Percentiles rank a stretch among this genome's conserved stretches.
phyloP scores from a whole-genome alignment of 2,797 vertebrate species.

The Pseudochaenichthys georgianus region DNA sequence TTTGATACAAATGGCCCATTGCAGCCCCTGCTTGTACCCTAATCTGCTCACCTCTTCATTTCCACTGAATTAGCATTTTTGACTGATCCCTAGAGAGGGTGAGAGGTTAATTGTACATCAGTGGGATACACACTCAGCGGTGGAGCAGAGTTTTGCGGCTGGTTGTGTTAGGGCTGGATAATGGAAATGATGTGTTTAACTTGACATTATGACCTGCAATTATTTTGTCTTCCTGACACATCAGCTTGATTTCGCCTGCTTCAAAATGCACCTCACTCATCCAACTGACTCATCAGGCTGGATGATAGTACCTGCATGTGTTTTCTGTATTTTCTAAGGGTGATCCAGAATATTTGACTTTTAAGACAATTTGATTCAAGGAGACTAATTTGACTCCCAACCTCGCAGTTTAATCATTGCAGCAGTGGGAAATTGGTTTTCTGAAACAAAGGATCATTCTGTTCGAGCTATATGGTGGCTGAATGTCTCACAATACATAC shows the following conservation, averaged over 20 bases:
- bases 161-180: not conserved
- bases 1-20: not conserved
- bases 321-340: slow-evolving; percentile 7
- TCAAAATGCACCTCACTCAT: slow-evolving; percentile 1
- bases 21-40: not conserved
- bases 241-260: slow-evolving; percentile 5
- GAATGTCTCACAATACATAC: too few species aligned
- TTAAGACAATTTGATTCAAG: too few species aligned
- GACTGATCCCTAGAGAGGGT: slow-evolving; percentile 18
- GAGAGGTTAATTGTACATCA: slow-evolving; percentile 18
- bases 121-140: not conserved
- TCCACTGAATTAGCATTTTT: slow-evolving; percentile 16
- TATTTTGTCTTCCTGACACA: slow-evolving; percentile 27
- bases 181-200: not conserved
- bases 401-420: too few species aligned
- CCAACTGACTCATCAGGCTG: not conserved
- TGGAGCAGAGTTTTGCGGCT: not conserved
- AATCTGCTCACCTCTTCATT: slow-evolving; percentile 14
- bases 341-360: too few species aligned
- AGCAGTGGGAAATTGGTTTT: too few species aligned
- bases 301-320: not conserved
- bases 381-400: too few species aligned
- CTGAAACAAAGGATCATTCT: too few species aligned
- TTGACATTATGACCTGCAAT: slow-evolving; percentile 26
- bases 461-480: too few species aligned